Percentiles rank a stretch among this genome's conserved stretches.
Conservation (phyloP, 2,797 vertebrate species). For the Ctenochaetus hawaiiensis region DNA sequence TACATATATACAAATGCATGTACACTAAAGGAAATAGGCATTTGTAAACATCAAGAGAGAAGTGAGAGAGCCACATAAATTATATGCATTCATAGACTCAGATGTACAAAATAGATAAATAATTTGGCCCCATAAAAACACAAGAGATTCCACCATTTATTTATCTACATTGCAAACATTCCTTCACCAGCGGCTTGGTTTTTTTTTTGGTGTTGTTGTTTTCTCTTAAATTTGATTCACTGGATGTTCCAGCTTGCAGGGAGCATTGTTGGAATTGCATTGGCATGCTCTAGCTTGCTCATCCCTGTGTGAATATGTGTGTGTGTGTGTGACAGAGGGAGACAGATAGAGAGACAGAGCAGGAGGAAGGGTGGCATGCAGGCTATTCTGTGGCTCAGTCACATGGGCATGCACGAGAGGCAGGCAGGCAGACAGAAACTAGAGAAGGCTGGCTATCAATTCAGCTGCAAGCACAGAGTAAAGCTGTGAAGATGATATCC, state of each 20-base stretch:
- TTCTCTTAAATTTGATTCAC: conserved; percentile 10
- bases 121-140: conserved; percentile 4
- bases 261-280: conserved; percentile 45
- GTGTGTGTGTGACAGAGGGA: conserved; percentile 44
- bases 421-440: conserved; percentile 22
- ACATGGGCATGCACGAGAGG: conserved; percentile 78
- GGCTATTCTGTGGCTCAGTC: conserved; percentile 71
- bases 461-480: conserved; percentile 44
- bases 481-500: conserved; percentile 37
- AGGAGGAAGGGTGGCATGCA: conserved; percentile 58
- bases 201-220: neutral
- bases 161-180: conserved; percentile 66
- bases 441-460: conserved; percentile 46
- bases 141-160: conserved; percentile 32
- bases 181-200: conserved; percentile 30
- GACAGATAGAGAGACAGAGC: conserved; percentile 43
- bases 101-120: conserved; percentile 26
- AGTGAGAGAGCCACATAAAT: conserved; percentile 12
- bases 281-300: conserved; percentile 48
- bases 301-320: conserved; percentile 45
- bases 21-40: neutral
- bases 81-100: neutral
- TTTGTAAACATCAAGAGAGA: conserved; percentile 19
- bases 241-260: conserved; percentile 52
- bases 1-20: neutral